Conservation (phyloP, 2,113 vertebrate genomes). For the Caranx melampygus region DNA sequence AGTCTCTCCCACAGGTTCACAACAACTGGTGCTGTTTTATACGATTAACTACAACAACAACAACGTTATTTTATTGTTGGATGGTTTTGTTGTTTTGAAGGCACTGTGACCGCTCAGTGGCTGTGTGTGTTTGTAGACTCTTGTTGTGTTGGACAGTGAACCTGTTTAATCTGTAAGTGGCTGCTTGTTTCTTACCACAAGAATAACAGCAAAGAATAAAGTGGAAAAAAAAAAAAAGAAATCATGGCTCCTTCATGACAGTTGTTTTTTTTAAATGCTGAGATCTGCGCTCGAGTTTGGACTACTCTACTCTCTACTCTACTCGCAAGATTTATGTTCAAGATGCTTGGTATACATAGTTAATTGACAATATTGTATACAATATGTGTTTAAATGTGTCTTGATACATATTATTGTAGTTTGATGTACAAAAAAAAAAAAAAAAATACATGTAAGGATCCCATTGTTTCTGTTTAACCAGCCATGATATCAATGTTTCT, state of each 20-base stretch:
- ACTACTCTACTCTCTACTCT: no score
- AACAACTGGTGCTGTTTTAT: conserved; percentile 80
- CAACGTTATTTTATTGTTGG: conserved; percentile 69
- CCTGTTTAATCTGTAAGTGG: conserved; percentile 79
- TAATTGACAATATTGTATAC: no score
- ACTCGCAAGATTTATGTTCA: no score
- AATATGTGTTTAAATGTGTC: no score
- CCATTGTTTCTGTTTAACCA: no score
- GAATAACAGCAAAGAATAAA: conserved; percentile 75
- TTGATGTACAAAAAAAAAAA: no score
- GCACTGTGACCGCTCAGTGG: conserved; percentile 78
- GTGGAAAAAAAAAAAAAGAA: conserved; percentile 9
- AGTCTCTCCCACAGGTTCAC: conserved; percentile 59
- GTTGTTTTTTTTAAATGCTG: not conserved
- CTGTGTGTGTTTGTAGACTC: conserved; percentile 79
- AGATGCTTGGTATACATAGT: no score
- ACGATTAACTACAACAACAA: conserved; percentile 51
- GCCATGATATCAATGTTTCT: no score
- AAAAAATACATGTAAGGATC: no score
- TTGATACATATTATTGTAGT: no score
- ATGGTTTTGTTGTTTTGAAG: conserved; percentile 74
- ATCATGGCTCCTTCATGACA: not conserved
- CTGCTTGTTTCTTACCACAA: conserved; percentile 84
- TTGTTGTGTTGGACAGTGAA: conserved; percentile 82
- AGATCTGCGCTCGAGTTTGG: not conserved